These are phyloP conservation scores for Phlogophora meticulosa DNA, from an alignment of 2,888 invertebrate genomes.

Conservation along the genomic window DNA sequence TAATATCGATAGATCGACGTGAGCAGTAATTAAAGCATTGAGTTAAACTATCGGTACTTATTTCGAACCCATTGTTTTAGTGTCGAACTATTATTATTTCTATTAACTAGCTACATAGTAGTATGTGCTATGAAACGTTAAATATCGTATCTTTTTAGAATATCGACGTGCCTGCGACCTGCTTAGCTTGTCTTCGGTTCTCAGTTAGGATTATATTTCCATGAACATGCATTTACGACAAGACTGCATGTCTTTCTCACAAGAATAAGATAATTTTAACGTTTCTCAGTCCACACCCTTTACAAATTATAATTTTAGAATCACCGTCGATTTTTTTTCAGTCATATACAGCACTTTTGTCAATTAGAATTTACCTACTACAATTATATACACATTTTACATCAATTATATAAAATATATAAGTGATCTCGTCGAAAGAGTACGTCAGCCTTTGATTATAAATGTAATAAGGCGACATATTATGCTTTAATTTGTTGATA, in stretches of 20 bases:
- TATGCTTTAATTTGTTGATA: constrained; percentile 46
- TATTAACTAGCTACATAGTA: constrained; percentile 44
- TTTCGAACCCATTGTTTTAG: constrained; percentile 17
- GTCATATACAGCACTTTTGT: constrained; percentile 76
- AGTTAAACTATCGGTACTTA: constrained; percentile 33
- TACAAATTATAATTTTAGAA: constrained; percentile 73
- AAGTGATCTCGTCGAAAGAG: constrained; percentile 63
- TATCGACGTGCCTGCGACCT: background rate
- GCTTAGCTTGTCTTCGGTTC: background rate
- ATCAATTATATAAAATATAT: constrained; percentile 60
- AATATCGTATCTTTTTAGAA: constrained; percentile 12
- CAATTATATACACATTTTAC: constrained; percentile 65
- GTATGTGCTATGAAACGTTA: constrained; percentile 44
- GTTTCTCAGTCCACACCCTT: constrained; percentile 39
- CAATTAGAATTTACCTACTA: constrained; percentile 62
- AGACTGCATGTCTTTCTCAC: background rate
- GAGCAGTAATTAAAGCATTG: constrained; percentile 31
- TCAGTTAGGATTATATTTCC: background rate
- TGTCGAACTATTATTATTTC: constrained; percentile 31
- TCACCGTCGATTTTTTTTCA: constrained; percentile 80
- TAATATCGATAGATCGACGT: constrained; percentile 37
- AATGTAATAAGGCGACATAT: constrained; percentile 52
- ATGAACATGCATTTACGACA: background rate
- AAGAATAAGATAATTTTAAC: constrained; percentile 26
- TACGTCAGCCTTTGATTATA: constrained; percentile 61